phyloP scores from a whole-genome alignment of 2,888 invertebrate species.

The Holacanthella duospinosa region DNA sequence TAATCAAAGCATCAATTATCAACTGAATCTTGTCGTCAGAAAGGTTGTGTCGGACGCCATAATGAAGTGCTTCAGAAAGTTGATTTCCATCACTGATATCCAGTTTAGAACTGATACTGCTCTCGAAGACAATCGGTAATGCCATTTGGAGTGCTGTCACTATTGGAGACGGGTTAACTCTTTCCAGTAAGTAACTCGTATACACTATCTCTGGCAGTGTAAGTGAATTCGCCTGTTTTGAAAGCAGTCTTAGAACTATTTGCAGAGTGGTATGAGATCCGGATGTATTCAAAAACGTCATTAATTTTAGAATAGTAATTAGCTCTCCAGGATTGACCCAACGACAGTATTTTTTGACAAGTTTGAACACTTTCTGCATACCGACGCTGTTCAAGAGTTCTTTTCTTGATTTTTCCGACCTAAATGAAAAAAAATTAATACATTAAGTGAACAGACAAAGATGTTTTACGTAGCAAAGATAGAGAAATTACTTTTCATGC shows the following conservation, averaged over 20 bases:
- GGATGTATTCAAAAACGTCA: slow-evolving; percentile 51
- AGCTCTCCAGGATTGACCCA: slow-evolving; percentile 47
- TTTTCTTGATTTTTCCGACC: slow-evolving; percentile 40
- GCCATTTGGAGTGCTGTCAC: slow-evolving; percentile 55
- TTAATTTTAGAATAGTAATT: slow-evolving; percentile 51
- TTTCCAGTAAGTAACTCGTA: slow-evolving; percentile 49
- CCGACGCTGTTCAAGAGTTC: slow-evolving; percentile 48
- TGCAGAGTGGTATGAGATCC: slow-evolving; percentile 51
- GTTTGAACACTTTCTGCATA: slow-evolving; percentile 51
- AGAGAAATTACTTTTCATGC: neutral
- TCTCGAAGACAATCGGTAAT: slow-evolving; percentile 56
- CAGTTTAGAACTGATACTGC: slow-evolving; percentile 50
- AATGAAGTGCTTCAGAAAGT: slow-evolving; percentile 49
- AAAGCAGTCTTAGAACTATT: slow-evolving; percentile 53
- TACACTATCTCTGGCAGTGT: slow-evolving; percentile 53
- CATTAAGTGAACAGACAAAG: too few species aligned
- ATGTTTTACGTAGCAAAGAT: neutral
- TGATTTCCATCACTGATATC: slow-evolving; percentile 48
- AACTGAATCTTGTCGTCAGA: slow-evolving; percentile 48
- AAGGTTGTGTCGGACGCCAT: slow-evolving; percentile 46
- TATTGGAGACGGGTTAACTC: slow-evolving; percentile 43
- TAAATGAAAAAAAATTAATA: too few species aligned
- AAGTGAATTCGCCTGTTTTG: slow-evolving; percentile 52
- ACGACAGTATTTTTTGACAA: slow-evolving; percentile 49
- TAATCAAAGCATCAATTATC: slow-evolving; percentile 46